Conservation (phyloP, 2,797 vertebrate species). For the Lates japonicus region DNA sequence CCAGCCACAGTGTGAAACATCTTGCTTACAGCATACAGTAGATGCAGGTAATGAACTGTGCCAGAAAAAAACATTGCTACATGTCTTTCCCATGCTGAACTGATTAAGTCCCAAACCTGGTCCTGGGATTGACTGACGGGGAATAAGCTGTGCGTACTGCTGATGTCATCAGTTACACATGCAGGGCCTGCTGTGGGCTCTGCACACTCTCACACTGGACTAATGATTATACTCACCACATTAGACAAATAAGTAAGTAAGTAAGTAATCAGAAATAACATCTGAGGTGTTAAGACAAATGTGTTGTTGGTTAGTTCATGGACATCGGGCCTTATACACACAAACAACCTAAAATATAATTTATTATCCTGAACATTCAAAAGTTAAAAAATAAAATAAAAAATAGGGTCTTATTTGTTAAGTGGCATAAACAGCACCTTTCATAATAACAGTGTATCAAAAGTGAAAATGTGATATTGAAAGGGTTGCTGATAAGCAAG, state of each 20-base stretch:
- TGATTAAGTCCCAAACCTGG: conserved; percentile 24
- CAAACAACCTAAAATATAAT: no score
- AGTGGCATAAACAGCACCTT: no score
- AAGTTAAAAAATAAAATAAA: no score
- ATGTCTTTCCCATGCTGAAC: conserved; percentile 39
- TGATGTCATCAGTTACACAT: conserved; percentile 24
- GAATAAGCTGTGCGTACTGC: conserved; percentile 5
- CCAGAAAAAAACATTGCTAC: conserved; percentile 45
- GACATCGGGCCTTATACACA: neutral
- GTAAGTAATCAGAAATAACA: no score
- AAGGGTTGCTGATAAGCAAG: no score
- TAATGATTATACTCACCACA: neutral
- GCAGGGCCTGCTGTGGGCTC: neutral
- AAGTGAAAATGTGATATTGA: no score
- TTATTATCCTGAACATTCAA: no score
- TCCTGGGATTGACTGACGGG: conserved; percentile 14
- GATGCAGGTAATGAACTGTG: neutral
- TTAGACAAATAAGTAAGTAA: no score
- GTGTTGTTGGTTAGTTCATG: neutral
- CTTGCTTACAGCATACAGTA: neutral
- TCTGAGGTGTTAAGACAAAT: neutral
- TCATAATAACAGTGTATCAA: no score
- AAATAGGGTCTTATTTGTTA: no score
- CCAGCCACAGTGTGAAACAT: conserved; percentile 10
- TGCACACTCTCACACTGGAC: neutral